phyloP scores from a whole-genome alignment of 2,888 invertebrate genomes.

The Epistrophella euchroma region DNA sequence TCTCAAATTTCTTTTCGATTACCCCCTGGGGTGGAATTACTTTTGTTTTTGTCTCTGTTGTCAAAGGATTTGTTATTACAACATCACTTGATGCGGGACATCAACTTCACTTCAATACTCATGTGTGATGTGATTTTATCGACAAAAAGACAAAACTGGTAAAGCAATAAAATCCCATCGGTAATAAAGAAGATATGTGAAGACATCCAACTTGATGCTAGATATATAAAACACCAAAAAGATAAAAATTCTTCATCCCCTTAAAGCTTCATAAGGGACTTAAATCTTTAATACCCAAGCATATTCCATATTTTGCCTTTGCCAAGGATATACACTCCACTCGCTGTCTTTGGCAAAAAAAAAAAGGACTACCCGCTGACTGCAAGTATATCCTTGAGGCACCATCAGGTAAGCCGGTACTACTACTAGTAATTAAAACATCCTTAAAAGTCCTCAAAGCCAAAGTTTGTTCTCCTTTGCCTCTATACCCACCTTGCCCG shows the following conservation, averaged over 20 bases:
- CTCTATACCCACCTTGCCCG: constrained; percentile 12
- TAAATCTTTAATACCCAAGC: constrained; percentile 53
- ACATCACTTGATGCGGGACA: constrained; percentile 64
- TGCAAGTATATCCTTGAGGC: constrained; percentile 68
- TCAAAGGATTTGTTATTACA: constrained; percentile 74
- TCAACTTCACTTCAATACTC: constrained; percentile 44
- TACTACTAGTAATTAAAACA: constrained; percentile 75
- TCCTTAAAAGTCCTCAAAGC: constrained; percentile 73
- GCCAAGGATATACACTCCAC: constrained; percentile 13
- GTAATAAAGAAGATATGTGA: constrained; percentile 48
- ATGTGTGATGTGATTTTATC: constrained; percentile 57
- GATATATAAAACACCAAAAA: constrained; percentile 56
- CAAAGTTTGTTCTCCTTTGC: constrained; percentile 66
- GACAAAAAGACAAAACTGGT: constrained; percentile 34
- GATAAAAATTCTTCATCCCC: constrained; percentile 26
- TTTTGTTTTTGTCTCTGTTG: constrained; percentile 77
- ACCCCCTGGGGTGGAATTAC: constrained; percentile 84
- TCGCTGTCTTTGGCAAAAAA: constrained; percentile 17
- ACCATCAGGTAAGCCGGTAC: constrained; percentile 65
- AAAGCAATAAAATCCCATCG: constrained; percentile 67
- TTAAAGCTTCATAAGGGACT: constrained; percentile 45
- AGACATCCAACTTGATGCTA: constrained; percentile 30
- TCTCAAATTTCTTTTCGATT: constrained; percentile 82
- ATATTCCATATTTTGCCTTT: constrained; percentile 6
- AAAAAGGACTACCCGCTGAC: constrained; percentile 59